phyloP scores from a whole-genome alignment of 2,888 invertebrate species.

The Rhagophthalmus giganteus region DNA sequence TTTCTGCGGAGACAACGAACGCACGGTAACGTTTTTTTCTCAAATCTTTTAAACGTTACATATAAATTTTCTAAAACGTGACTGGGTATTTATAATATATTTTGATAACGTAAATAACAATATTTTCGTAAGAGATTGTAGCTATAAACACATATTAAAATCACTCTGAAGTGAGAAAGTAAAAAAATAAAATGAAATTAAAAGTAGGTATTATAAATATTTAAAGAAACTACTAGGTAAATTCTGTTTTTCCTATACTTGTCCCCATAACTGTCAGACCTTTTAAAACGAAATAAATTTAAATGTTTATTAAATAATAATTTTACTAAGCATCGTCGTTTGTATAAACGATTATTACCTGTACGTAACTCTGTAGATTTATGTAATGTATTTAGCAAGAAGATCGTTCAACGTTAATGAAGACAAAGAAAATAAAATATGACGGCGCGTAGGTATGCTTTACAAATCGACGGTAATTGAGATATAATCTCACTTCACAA shows the following conservation, averaged over 20 bases:
- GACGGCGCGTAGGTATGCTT: not conserved
- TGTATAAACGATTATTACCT: slow-evolving; percentile 15
- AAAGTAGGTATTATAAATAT: slow-evolving; percentile 11
- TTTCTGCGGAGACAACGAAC: too few relatives aligned
- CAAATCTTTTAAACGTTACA: too few relatives aligned
- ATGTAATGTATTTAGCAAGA: slow-evolving; percentile 9
- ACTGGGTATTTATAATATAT: not conserved
- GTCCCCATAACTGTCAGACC: slow-evolving; percentile 19
- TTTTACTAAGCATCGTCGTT: slow-evolving; percentile 8
- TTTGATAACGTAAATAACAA: not conserved
- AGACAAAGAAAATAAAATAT: slow-evolving; percentile 11
- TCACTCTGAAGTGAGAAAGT: not conserved
- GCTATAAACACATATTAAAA: too few relatives aligned
- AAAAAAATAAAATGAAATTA: slow-evolving; percentile 4
- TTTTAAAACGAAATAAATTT: slow-evolving; percentile 27
- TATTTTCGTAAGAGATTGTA: not conserved
- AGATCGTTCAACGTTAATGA: slow-evolving; percentile 9
- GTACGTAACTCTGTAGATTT: slow-evolving; percentile 4
- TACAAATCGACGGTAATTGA: slow-evolving; percentile 15
- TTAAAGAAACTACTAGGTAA: slow-evolving; percentile 10
- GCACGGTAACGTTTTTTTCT: too few relatives aligned
- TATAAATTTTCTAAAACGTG: not conserved
- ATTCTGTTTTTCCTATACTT: slow-evolving; percentile 9
- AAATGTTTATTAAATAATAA: slow-evolving; percentile 19
- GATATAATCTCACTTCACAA: slow-evolving; percentile 15